These are phyloP conservation scores for Oplegnathus fasciatus DNA, from an alignment of 2,113 vertebrate genomes.

Conservation along the genomic window DNA sequence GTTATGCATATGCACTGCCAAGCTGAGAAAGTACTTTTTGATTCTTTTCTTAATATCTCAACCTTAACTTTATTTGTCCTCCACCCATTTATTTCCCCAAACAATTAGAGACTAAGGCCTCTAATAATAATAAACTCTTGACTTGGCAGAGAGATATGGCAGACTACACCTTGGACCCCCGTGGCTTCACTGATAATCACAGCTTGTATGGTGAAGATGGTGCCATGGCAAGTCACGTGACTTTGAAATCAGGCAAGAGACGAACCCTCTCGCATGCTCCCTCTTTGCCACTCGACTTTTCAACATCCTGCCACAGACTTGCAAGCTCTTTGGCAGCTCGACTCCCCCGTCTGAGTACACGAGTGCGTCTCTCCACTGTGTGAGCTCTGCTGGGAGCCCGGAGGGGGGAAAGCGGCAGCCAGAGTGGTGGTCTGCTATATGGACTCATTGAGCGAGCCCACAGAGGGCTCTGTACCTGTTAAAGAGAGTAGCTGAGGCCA, in stretches of 20 bases:
- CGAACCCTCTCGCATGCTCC: no score
- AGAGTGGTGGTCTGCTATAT: slow-evolving; percentile 39
- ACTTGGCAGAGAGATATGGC: no score
- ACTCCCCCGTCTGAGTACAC: slow-evolving; percentile 16
- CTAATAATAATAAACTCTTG: neutral
- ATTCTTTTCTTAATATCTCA: neutral
- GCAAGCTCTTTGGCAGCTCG: slow-evolving; percentile 1
- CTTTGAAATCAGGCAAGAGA: no score
- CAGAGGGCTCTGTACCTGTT: slow-evolving; percentile 87
- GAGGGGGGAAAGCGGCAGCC: slow-evolving; percentile 12
- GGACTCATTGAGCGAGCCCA: slow-evolving; percentile 60
- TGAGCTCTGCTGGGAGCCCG: slow-evolving; percentile 39
- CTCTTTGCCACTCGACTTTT: neutral
- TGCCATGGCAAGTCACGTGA: no score
- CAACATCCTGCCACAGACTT: neutral
- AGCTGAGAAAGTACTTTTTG: neutral
- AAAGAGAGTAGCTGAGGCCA: slow-evolving; percentile 79
- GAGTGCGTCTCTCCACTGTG: slow-evolving; percentile 10
- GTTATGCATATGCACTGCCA: neutral
- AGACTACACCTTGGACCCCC: no score
- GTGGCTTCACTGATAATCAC: no score
- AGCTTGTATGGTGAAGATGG: no score
- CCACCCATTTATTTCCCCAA: neutral
- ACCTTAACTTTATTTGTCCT: neutral
- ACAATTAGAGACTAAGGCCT: neutral